Base-by-base conservation (phyloP, 1,140 invertebrate species). In the Drosophila virilis region DNA sequence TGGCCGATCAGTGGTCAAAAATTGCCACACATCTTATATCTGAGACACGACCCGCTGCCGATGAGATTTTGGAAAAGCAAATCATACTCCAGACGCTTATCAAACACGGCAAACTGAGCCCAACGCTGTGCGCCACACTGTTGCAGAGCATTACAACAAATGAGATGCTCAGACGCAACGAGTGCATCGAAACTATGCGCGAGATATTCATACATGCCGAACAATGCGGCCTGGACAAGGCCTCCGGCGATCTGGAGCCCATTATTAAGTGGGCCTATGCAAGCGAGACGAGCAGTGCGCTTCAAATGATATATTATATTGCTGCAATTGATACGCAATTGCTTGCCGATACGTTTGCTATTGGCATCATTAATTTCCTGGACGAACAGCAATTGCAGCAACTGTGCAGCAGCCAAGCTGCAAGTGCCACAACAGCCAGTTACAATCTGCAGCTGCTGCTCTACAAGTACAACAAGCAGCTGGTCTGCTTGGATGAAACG, bases 351-450 rank as follows among this genome's bases (percentile, higher is more conserved):
- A 91, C 91, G 0, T 78, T 81, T 57, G 61, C 83, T 22, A 86
- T 91, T 52, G 65, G 88, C 9, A 90, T 91, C n/a, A 91, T 90
- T 8, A 91, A 91, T 64, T 91, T 91, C 37, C 59, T 91, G 8
- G 84, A 91, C 45, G 77, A 79, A 4, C 32, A 77, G 17, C 75
- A 90, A 15, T 12, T 74, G 43, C 57, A 69, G 8, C 48, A 79
- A 42, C 60, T 82, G 6, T 6, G 6, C 0, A 40, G 6, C 50
- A 48, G 8, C 1, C 10, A 9, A 15, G 4, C 35, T 28, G 8
- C 9, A 33, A 12, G 0, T 9, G 6, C 37, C 13, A 13, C 42
- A 9, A 0, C 45, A 10, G 13, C 12, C 1, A 48, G 52, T 28
- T 0, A 4, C 9, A 45, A 64, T 54, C 38, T 62, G 2, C 55